phyloP scores from a whole-genome alignment of 2,888 invertebrate species.

The Lepidonotus clava region DNA sequence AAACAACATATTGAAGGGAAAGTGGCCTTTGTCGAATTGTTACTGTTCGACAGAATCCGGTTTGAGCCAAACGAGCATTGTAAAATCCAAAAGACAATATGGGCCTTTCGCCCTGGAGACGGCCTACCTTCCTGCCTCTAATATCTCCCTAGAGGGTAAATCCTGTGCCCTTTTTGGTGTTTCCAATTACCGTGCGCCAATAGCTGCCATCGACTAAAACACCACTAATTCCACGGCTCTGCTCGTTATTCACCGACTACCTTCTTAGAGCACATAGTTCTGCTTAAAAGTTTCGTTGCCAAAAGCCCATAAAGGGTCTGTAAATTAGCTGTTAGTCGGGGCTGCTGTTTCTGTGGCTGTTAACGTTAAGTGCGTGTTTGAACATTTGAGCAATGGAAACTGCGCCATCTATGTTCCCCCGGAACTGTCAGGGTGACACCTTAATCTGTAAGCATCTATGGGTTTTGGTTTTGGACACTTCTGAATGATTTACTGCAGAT shows the following conservation, averaged over 20 bases:
- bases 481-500: too few species aligned
- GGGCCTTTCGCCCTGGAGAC: not conserved
- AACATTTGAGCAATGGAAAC: too few species aligned
- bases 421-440: too few species aligned
- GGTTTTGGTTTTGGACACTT: too few species aligned
- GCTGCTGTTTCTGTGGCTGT: too few species aligned
- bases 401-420: too few species aligned
- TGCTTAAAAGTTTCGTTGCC: not conserved
- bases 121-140: slow-evolving; percentile 25
- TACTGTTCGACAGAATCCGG: not conserved
- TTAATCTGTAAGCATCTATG: too few species aligned
- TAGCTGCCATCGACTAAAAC: not conserved
- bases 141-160: slow-evolving; percentile 21
- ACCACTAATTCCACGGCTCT: slow-evolving; percentile 3
- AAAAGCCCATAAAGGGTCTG: too few species aligned
- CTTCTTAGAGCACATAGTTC: slow-evolving; percentile 23
- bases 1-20: too few species aligned
- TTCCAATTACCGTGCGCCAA: slow-evolving; percentile 21
- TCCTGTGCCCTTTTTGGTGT: not conserved
- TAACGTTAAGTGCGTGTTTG: too few species aligned
- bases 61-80: not conserved
- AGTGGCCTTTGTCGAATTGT: too few species aligned
- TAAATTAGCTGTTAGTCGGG: too few species aligned
- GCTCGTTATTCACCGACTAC: slow-evolving; percentile 10
- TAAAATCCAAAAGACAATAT: slow-evolving; percentile 2